phyloP scores from a whole-genome alignment of 2,888 invertebrate genomes.

The Lymantria dispar region DNA sequence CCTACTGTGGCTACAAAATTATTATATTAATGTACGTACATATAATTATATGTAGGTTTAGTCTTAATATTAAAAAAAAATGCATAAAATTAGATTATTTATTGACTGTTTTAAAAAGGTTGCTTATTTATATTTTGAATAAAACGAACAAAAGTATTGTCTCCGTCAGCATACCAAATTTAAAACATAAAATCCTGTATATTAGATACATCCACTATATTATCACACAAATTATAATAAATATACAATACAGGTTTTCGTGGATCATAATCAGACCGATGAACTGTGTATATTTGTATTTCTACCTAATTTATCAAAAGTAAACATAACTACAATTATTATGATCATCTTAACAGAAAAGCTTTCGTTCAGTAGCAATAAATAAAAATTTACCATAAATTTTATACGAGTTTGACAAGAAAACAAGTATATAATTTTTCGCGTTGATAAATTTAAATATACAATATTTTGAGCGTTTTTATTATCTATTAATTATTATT shows the following conservation, averaged over 20 bases:
- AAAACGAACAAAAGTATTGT: not conserved
- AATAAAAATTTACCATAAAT: constrained; percentile 8
- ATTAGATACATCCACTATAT: not conserved
- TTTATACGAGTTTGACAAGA: no score
- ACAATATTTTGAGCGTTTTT: no score
- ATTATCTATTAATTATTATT: no score
- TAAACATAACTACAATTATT: constrained; percentile 27
- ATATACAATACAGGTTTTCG: constrained; percentile 16
- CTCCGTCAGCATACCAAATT: not conserved
- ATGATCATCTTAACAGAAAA: constrained; percentile 22
- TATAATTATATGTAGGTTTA: no score
- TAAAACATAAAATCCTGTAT: not conserved
- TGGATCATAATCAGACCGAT: constrained; percentile 18
- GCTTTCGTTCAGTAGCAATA: constrained; percentile 7
- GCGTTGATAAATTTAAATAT: no score
- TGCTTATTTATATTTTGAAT: no score
- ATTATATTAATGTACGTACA: no score
- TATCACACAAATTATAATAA: constrained; percentile 7
- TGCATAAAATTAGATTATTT: not conserved
- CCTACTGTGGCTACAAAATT: no score
- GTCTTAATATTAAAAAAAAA: not conserved
- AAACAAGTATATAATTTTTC: no score
- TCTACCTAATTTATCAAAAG: constrained; percentile 16
- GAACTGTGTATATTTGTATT: constrained; percentile 24
- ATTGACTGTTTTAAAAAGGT: not conserved